Conservation (phyloP, 2,888 invertebrate genomes). For the Caenorhabditis sp. region DNA sequence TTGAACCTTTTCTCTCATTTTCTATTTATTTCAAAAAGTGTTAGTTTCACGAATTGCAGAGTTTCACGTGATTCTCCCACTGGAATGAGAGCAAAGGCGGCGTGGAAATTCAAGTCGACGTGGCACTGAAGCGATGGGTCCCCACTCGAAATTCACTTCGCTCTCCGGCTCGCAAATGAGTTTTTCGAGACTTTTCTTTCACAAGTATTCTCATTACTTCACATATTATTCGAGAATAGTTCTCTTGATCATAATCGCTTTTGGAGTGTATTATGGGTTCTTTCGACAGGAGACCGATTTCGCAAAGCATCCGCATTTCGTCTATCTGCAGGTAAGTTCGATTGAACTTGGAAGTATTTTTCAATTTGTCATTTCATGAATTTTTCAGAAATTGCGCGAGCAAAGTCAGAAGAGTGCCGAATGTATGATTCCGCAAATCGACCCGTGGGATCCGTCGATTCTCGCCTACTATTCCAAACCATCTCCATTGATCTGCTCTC, state of each 20-base stretch:
- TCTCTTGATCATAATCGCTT: constrained; percentile 3
- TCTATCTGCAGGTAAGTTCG: constrained; percentile 37
- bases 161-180: background rate
- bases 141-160: background rate
- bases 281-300: constrained; percentile 11
- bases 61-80: background rate
- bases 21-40: background rate
- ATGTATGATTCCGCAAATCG: constrained; percentile 68
- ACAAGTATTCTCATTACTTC: constrained; percentile 52
- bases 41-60: constrained; percentile 7
- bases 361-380: too few species aligned
- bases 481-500: constrained; percentile 62
- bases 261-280: constrained; percentile 14
- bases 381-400: constrained; percentile 53
- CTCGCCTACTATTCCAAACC: constrained; percentile 68
- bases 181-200: constrained; percentile 17
- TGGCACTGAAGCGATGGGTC: background rate
- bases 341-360: too few species aligned
- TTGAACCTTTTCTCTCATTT: constrained; percentile 26
- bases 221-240: constrained; percentile 26
- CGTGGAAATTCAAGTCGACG: constrained; percentile 18
- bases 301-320: constrained; percentile 49
- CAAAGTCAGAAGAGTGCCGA: constrained; percentile 40
- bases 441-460: constrained; percentile 77
- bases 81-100: constrained; percentile 17